Evolutionary conservation across 2,888 invertebrate genomes (phyloP), one percentile per base, ranked within the genome.

Genomic region (Limnephilus rhombicus): DNA sequence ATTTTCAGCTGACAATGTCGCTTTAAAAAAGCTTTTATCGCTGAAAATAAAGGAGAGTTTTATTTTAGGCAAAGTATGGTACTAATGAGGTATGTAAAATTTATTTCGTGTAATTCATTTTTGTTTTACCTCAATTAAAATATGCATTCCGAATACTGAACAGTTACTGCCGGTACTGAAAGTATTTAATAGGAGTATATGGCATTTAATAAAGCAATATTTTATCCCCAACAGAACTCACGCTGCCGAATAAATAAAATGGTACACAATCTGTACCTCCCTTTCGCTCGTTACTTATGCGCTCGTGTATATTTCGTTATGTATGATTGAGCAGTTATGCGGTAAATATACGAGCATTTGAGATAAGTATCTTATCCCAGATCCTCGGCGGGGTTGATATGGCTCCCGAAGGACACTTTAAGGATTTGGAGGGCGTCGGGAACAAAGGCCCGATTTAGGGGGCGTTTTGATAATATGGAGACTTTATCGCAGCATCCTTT

Each of bases 351-450:
- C 88, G 88, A 88, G 88, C 34, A 88, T 88, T 68, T 31, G 68
- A 88, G 87, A 91, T 91, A 91, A 45, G n/a, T 85, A 91, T 91
- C 91, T 91, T 37, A 89, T 88, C 88, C 83, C 49, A 53, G 82
- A 88, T 91, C 91, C 87, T 88, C 82, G 45, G 87, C 53, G 83
- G 89, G 91, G 87, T 34, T 45, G 89, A 68, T 89, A 91, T 83
- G 89, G 81, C 53, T 91, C 91, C 91, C 89, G 15, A 68, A 86
- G 91, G 91, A 91, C 91, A 88, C 86, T 91, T 91, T 89, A 91
- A 91, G 88, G 88, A 91, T 91, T 91, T 89, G 49, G 89, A 89
- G 91, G 91, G 88, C 88, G 91, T 89, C 37, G 80, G 80, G 80
- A 82, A 91, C 91, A 82, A 87, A 89, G 88, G 82, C 91, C 68